A percentile compares a stretch with the other conserved stretches of the same genome.
These are phyloP conservation scores for Pterocles burchelli DNA, from an alignment of 2,113 vertebrate species.

Conservation along the genomic window DNA sequence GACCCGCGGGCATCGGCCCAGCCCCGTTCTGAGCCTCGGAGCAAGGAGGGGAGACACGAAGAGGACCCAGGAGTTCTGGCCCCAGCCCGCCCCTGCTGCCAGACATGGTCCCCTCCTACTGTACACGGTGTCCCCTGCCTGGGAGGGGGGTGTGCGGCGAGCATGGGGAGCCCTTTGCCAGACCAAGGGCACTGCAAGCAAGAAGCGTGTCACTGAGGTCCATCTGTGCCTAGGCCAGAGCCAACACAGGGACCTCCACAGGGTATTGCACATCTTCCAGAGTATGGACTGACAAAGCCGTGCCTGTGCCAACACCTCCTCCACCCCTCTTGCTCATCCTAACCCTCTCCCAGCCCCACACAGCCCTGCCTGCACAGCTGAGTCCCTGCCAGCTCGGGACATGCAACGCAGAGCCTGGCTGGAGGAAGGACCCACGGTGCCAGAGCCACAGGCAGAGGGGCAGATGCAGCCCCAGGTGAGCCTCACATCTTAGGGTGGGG, in stretches of 20 bases:
- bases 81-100: neutral
- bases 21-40: neutral
- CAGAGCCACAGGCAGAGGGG: neutral
- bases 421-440: neutral
- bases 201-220: neutral
- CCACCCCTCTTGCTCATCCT: neutral
- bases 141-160: neutral
- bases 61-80: neutral
- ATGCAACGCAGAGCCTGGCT: neutral
- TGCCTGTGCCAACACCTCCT: neutral
- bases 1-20: constrained; percentile 33
- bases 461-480: neutral
- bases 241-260: neutral
- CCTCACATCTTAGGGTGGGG: neutral
- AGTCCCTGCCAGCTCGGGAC: neutral
- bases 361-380: neutral
- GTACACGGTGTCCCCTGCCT: accelerated
- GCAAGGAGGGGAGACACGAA: neutral
- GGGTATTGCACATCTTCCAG: neutral
- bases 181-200: neutral
- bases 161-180: neutral
- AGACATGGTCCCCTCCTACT: accelerated
- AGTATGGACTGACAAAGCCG: neutral
- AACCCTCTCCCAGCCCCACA: neutral
- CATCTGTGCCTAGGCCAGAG: accelerated